Base-by-base conservation (phyloP, 35 echinoderm and acorn worm species). In the Eucidaris tribuloides region DNA sequence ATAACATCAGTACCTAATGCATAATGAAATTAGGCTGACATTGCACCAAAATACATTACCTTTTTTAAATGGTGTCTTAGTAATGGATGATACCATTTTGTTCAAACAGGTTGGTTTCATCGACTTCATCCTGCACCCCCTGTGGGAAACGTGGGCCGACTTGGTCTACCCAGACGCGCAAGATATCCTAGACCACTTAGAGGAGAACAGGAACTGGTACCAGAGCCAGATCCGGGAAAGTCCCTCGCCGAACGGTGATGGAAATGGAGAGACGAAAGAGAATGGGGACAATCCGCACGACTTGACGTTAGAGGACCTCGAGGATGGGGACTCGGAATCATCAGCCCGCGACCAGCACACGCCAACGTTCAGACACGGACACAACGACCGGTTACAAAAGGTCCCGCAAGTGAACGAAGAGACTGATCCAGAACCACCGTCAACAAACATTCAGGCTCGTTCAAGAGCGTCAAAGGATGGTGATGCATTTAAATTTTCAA, bases 121-220 rank as follows among this genome's bases (percentile, higher is more conserved):
- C 27, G 94, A 97, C 76, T 97, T 77, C 81, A 97, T 97, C 34
- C 76, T 97, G 41, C 94, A 97, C 52, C 94, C 94, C 14, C 46
- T 97, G 36, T 97, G 94, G 94, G 94, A 97, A 40, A 97, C 94
- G 3, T 97, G 94, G 94, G 94, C 94, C n/a, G 94, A 97, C 55
- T 79, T 97, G 44, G 94, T 97, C 23, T 97, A 86, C 72, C 94
- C 94, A 3, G 94, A 97, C 44, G 94, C 94, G 7, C 94, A 97
- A 34, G 90, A 97, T 7, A 86, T 97, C 82, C 94, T 97, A 7
- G 85, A 93, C 29, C 78, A 71, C 33, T 83, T 97, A 4, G 94
- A 97, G 59, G 85, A 97, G 77, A 97, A 97, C 82, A 71, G 94
- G 17, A 82, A 97, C 54, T 93, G 81, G 65, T 97, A 97, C 78